Conservation (phyloP, 1,140 invertebrate species). For the Acyrthosiphon pisum region DNA sequence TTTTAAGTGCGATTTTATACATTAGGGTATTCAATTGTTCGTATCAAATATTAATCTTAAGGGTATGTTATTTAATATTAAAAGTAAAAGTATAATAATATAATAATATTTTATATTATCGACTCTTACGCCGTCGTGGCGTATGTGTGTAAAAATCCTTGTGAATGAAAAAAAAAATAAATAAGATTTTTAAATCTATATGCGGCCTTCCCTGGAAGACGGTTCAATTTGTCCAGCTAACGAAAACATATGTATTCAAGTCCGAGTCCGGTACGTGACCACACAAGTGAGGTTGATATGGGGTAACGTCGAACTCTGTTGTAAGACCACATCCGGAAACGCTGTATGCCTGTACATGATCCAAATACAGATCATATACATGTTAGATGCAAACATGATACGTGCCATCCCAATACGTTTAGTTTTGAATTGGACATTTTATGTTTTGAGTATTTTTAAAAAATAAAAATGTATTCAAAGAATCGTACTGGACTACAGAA, state of each 20-base stretch:
- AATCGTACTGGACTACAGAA: neutral
- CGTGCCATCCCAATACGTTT: neutral
- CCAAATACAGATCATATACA: slow-evolving; percentile 26
- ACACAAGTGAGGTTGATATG: slow-evolving; percentile 15
- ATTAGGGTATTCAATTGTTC: no score
- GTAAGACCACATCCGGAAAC: neutral
- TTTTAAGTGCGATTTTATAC: no score
- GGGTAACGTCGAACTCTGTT: neutral
- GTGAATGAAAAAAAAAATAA: neutral
- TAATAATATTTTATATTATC: no score
- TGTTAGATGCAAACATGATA: neutral
- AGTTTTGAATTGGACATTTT: neutral
- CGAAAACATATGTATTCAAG: slow-evolving; percentile 51
- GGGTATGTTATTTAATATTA: no score
- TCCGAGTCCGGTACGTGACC: slow-evolving; percentile 46
- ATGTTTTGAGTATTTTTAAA: neutral
- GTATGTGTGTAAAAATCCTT: neutral
- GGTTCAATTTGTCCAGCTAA: slow-evolving; percentile 49
- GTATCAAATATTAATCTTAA: no score
- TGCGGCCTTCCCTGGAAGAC: neutral
- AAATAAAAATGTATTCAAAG: neutral
- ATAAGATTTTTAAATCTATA: slow-evolving; percentile 46
- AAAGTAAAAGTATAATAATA: no score
- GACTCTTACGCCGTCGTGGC: no score
- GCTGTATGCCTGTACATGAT: slow-evolving; percentile 15